Base-by-base conservation (phyloP, 2,888 invertebrate species). In the Clanis bilineata region DNA sequence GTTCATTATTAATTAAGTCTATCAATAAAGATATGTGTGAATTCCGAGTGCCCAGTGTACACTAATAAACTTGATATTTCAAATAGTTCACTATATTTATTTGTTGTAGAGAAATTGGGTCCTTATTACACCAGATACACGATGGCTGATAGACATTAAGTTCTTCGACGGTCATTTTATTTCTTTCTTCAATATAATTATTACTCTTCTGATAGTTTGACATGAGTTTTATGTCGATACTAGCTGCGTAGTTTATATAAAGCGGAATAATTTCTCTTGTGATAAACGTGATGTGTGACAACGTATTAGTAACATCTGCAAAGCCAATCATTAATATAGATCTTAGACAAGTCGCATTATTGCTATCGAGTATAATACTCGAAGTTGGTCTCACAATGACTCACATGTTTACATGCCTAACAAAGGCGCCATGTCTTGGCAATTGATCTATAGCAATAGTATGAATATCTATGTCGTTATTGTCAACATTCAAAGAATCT, bases 371-470 rank as follows among this genome's bases (percentile, higher is more conserved):
- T 18, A 21, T 28, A 10, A 18, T 18, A 51, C 32, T 6, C 47
- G 51, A 51, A 51, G 23, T 45, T 45, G 47, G 47, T 18, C 18
- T 23, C 10, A 51, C 51, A 51, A 32, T 51, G 51, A 51, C 32
- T 51, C 51, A 32, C 51, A 51, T 15, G 9, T 47, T 44, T 10
- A 45, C 45, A 18, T 28, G 18, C 18, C 18, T 5, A 45, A 51
- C 28, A 51, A 51, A 18, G 51, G 51, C 18, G 9, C 32, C 4
- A 3, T 15, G 9, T 12, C 47, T 15, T 18, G 18, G 51, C 51
- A 28, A 51, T 32, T 51, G 28, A 9, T 28, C 18, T 51, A n/a
- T 51, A 18, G 51, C 18, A 32, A 51, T 3, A 18, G 3, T 5
- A 18, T 28, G 51, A 32, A 51, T 51, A 51, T 21, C 18, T 18